phyloP scores from a whole-genome alignment of 2,797 vertebrate genomes.

The Gorsachius magnificus region DNA sequence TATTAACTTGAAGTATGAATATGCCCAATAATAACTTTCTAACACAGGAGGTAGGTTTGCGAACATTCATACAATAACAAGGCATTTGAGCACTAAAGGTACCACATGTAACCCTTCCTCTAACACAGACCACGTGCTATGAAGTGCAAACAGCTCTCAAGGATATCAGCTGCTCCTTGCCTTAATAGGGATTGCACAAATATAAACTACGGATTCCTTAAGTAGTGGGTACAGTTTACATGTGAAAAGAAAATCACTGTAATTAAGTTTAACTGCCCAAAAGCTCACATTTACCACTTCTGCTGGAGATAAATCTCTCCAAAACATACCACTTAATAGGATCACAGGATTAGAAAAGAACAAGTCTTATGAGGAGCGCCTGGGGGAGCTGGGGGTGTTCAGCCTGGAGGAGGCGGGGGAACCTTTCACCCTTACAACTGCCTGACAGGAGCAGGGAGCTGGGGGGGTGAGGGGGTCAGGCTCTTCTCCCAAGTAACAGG shows the following conservation, averaged over 20 bases:
- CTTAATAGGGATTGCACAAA: neutral
- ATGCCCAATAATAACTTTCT: neutral
- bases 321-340: neutral
- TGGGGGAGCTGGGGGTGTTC: too few species aligned
- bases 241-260: neutral
- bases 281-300: neutral
- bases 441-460: too few species aligned
- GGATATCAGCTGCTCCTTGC: neutral
- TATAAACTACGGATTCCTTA: neutral
- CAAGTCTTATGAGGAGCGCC: neutral
- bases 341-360: conserved; percentile 33
- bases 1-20: rapidly evolving
- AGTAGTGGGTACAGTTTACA: neutral
- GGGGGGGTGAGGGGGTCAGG: too few species aligned
- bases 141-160: neutral
- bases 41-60: neutral
- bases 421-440: too few species aligned
- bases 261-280: neutral
- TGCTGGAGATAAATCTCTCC: conserved; percentile 9
- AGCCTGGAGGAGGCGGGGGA: too few species aligned
- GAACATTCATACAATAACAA: neutral
- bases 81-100: neutral
- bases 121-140: rapidly evolving
- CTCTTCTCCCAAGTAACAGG: too few species aligned
- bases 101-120: neutral